Conservation (phyloP, 2,113 vertebrate species). For the Naja naja region DNA sequence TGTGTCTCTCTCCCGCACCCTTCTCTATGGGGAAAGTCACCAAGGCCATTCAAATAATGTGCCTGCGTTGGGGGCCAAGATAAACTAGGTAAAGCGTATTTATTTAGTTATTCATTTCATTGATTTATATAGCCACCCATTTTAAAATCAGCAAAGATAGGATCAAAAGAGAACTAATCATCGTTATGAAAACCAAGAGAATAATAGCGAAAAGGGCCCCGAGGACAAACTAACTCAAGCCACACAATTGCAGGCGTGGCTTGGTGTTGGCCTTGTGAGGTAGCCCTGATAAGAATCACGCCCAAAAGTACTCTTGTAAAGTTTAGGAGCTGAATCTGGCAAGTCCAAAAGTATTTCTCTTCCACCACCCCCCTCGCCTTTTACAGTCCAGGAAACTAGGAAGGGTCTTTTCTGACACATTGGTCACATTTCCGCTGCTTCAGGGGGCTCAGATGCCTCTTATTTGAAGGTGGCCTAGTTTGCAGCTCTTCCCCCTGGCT, state of each 20-base stretch:
- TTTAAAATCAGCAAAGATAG: not conserved
- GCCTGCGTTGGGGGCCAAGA: not conserved
- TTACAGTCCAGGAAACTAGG: too few relatives aligned
- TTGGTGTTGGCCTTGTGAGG: too few relatives aligned
- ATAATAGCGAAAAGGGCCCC: not conserved
- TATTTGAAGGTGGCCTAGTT: too few relatives aligned
- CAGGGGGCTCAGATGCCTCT: too few relatives aligned
- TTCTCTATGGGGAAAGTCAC: not conserved
- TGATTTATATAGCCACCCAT: not conserved
- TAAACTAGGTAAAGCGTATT: not conserved
- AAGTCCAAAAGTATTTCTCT: too few relatives aligned
- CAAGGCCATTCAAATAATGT: not conserved
- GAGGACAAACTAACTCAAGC: not conserved
- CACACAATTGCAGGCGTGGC: not conserved
- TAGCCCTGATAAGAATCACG: not conserved
- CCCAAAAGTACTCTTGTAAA: not conserved
- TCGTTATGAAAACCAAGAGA: not conserved
- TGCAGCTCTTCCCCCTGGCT: too few relatives aligned
- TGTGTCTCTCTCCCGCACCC: too few relatives aligned
- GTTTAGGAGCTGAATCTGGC: not conserved
- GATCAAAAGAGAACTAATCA: not conserved
- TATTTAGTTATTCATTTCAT: not conserved
- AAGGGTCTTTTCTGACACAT: too few relatives aligned
- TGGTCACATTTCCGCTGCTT: too few relatives aligned
- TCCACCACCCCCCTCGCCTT: too few relatives aligned